phyloP scores from a whole-genome alignment of 1,140 invertebrate genomes.

The Campoletis sonorensis region DNA sequence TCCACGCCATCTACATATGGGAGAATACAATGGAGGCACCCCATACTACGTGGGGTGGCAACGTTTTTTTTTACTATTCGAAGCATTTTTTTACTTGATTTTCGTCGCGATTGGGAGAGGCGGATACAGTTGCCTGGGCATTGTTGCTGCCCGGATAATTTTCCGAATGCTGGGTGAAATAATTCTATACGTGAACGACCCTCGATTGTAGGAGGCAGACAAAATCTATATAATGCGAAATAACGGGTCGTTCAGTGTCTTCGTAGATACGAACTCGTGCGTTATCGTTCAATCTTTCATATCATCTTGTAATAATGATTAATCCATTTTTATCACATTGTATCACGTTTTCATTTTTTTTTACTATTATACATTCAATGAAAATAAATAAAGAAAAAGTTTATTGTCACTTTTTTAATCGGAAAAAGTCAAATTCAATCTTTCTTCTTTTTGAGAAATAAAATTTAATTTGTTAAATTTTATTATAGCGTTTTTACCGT shows the following conservation, averaged over 20 bases:
- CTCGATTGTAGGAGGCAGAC: background rate
- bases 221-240: background rate
- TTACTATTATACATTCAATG: background rate
- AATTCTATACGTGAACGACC: background rate
- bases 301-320: background rate
- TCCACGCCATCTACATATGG: slow-evolving; percentile 64
- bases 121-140: slow-evolving; percentile 27
- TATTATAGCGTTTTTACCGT: too few species aligned
- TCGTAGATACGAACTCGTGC: background rate
- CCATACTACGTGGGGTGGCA: slow-evolving; percentile 45
- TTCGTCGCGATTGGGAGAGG: slow-evolving; percentile 6
- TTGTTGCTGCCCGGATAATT: slow-evolving; percentile 65
- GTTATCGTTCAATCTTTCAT: background rate
- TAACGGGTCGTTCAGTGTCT: background rate
- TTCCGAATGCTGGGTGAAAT: slow-evolving; percentile 64
- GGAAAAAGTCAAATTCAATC: too few species aligned
- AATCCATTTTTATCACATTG: background rate
- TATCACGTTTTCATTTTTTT: background rate
- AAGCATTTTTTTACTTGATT: slow-evolving; percentile 20
- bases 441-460: too few species aligned
- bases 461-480: too few species aligned
- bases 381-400: too few species aligned
- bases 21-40: slow-evolving; percentile 36
- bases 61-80: slow-evolving; percentile 52
- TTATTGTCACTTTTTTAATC: too few species aligned